Evolutionary conservation across 2,888 invertebrate species (phyloP).

Genomic region (Nomada ferruginata): DNA sequence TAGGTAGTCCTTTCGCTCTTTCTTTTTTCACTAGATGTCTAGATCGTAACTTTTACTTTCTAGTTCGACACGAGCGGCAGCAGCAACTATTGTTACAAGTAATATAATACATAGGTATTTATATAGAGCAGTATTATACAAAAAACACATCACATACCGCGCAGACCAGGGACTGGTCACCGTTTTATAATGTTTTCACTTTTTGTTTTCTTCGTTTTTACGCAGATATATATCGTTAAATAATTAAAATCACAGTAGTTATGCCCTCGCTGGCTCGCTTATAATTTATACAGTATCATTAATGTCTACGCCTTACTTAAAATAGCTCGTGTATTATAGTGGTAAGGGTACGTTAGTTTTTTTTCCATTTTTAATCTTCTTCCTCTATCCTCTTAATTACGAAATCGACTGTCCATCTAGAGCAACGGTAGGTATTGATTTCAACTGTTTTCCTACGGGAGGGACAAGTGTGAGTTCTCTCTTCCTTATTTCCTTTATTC

Average conservation of each 20-base stretch:
- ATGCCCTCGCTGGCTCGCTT: conserved; percentile 84
- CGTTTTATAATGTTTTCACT: conserved; percentile 73
- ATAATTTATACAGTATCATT: conserved; percentile 82
- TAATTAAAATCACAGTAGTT: conserved; percentile 85
- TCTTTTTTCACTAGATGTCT: conserved; percentile 65
- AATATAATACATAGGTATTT: conserved; percentile 84
- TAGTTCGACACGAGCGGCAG: conserved; percentile 74
- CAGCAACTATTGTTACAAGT: conserved; percentile 81
- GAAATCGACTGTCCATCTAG: conserved; percentile 66
- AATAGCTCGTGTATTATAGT: conserved; percentile 79
- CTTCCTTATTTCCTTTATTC: not conserved
- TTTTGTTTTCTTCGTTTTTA: conserved; percentile 70
- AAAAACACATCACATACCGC: conserved; percentile 84
- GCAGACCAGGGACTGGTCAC: conserved; percentile 78
- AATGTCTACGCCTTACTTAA: conserved; percentile 81
- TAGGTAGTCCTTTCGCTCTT: conserved; percentile 75
- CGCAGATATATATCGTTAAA: conserved; percentile 81
- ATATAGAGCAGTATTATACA: conserved; percentile 84
- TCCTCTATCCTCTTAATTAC: conserved; percentile 46
- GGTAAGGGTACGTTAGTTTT: conserved; percentile 69
- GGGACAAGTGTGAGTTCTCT: conserved; percentile 56
- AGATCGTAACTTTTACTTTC: conserved; percentile 70
- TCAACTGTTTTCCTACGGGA: conserved; percentile 64
- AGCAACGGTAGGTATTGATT: conserved; percentile 63
- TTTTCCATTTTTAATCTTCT: conserved; percentile 48